phyloP scores from a whole-genome alignment of 2,888 invertebrate genomes.

The Cerastis rubricosa region DNA sequence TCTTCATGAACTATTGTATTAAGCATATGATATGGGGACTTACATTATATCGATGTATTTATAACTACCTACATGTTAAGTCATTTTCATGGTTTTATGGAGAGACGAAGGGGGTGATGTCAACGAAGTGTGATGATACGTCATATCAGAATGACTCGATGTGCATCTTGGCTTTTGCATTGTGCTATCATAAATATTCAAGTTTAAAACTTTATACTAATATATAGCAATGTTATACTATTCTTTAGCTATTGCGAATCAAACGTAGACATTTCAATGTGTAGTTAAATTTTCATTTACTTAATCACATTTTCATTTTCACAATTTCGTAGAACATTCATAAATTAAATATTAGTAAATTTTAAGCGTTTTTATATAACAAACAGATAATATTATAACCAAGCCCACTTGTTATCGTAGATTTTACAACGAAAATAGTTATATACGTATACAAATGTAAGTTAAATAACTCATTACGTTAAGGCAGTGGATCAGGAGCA shows the following conservation, averaged over 20 bases:
- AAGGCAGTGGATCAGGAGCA: slow-evolving; percentile 64
- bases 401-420: slow-evolving; percentile 85
- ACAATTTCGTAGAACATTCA: slow-evolving; percentile 68
- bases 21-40: slow-evolving; percentile 40
- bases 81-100: slow-evolving; percentile 49
- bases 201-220: slow-evolving; percentile 60
- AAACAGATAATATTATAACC: slow-evolving; percentile 70
- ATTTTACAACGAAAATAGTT: slow-evolving; percentile 89
- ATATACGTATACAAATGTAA: slow-evolving; percentile 79
- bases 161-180: slow-evolving; percentile 71
- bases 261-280: slow-evolving; percentile 75
- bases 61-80: slow-evolving; percentile 24
- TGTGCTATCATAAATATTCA: slow-evolving; percentile 74
- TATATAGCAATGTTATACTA: slow-evolving; percentile 67
- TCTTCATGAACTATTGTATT: slow-evolving; percentile 43
- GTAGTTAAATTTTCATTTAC: slow-evolving; percentile 73
- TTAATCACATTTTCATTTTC: slow-evolving; percentile 67
- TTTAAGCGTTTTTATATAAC: slow-evolving; percentile 72
- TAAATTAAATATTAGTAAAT: slow-evolving; percentile 64
- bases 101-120: slow-evolving; percentile 56
- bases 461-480: slow-evolving; percentile 70
- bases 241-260: slow-evolving; percentile 75
- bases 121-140: slow-evolving; percentile 74
- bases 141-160: slow-evolving; percentile 78
- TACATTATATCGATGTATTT: slow-evolving; percentile 32